Evolutionary conservation across 2,113 vertebrate species (phyloP).

Genomic region (Saguinus imperator): DNA sequence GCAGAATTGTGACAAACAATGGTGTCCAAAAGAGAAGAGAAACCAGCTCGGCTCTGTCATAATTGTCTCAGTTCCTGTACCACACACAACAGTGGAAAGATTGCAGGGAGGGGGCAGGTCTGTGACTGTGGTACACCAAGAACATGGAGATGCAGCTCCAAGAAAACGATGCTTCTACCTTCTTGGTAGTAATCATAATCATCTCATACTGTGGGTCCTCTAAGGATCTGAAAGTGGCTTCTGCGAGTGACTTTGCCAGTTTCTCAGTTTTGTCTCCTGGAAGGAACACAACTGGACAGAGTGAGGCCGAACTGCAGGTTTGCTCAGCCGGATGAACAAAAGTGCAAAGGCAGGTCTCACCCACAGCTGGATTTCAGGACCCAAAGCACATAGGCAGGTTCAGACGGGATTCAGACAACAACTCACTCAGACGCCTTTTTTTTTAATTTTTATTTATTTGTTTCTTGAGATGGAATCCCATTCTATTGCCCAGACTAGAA

Average conservation of each 20-base stretch:
- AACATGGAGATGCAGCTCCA: not conserved
- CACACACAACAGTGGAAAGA: slow-evolving; percentile 55
- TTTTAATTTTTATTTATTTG: too few species aligned
- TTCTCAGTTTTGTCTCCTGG: not conserved
- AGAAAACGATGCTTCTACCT: not conserved
- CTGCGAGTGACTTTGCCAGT: not conserved
- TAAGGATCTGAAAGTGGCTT: not conserved
- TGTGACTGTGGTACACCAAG: not conserved
- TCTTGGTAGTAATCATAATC: not conserved
- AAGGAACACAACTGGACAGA: not conserved
- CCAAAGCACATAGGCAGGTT: not conserved
- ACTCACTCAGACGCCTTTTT: not conserved
- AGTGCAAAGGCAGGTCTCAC: not conserved
- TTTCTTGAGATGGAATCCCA: too few species aligned
- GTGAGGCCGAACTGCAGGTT: not conserved
- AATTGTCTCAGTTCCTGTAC: slow-evolving; percentile 70
- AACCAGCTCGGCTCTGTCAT: slow-evolving; percentile 64
- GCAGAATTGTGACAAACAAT: slow-evolving; percentile 63
- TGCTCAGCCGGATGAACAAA: not conserved
- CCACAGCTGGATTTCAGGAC: not conserved
- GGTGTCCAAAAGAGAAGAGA: slow-evolving; percentile 74
- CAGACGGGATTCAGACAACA: not conserved
- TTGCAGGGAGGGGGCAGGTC: slow-evolving; percentile 28
- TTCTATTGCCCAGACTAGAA: too few species aligned
- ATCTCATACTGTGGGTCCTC: not conserved